Percentiles rank a stretch among this genome's conserved stretches.
These are phyloP conservation scores for Calcarius lapponicus DNA, from an alignment of 2,797 vertebrate genomes.

Conservation along the genomic window DNA sequence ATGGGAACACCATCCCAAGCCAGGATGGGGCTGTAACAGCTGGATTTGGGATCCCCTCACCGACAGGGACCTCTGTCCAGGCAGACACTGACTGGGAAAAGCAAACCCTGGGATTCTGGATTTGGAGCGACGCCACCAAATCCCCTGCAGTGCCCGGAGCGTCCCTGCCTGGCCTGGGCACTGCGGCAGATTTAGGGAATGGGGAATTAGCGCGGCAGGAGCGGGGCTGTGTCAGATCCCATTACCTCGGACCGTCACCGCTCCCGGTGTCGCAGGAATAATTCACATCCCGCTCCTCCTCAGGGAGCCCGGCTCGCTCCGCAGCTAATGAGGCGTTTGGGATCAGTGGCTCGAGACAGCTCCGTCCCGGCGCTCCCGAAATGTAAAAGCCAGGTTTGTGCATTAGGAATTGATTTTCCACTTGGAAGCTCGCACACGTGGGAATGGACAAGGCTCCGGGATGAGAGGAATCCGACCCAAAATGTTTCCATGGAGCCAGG, in stretches of 20 bases:
- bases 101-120: neutral
- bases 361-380: neutral
- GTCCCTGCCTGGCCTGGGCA: neutral
- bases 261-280: neutral
- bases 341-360: neutral
- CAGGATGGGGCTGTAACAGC: rapidly evolving
- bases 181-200: neutral
- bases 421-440: neutral
- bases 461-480: neutral
- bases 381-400: neutral
- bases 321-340: neutral
- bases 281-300: neutral
- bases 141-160: neutral
- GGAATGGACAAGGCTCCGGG: rapidly evolving
- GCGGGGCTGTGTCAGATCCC: neutral
- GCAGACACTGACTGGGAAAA: rapidly evolving
- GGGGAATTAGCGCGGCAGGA: neutral
- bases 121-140: rapidly evolving
- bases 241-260: neutral
- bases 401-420: neutral
- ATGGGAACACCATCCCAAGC: neutral
- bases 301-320: neutral
- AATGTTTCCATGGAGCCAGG: rapidly evolving
- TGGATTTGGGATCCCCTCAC: neutral
- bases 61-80: neutral